Base-by-base conservation (phyloP, 2,797 vertebrate species). In the Parauchenoglanis ngamensis region DNA sequence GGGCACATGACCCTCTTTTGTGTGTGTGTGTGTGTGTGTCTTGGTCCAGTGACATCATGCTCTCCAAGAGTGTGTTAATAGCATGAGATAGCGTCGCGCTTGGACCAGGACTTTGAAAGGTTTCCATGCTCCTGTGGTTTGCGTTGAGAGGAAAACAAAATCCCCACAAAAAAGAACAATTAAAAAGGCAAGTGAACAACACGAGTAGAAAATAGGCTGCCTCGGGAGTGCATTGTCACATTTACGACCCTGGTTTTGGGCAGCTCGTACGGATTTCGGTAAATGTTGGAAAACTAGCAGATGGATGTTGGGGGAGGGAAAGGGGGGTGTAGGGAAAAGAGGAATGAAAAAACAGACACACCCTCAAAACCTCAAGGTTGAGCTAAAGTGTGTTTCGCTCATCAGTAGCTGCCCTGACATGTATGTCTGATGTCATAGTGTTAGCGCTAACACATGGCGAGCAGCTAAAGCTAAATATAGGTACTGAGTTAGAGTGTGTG, bases 41-140 rank as follows among this genome's bases (percentile, higher is more conserved):
- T n/a, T 12, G n/a, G 21, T 12, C 15, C 5, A 61, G 70, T 87
- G 86, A 83, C 59, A 65, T 87, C 86, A 87, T 56, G 44, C 86
- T 52, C 57, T 40, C 46, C 4, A 17, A 79, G 76, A 87, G 28
- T 56, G 46, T 54, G 85, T 40, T 73, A 75, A 75, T 54, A 87
- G 79, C n/a, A 49, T 76, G 80, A 76, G 70, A 54, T 76, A 44
- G 70, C 35, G 31, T 83, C 70, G 8, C 7, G 46, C 56, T 75
- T 5, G 59, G 68, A 40, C 23, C 44, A 35, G 17, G 31, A 59
- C 23, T 12, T 56, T 77, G 57, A 13, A 73, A 78, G 81, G 52
- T 44, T 67, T 85, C 46, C 67, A 86, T 63, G 78, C 35, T 56
- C 44, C 4, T 88, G 89, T 4, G 87, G 89, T 90, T 79, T 85